phyloP scores from a whole-genome alignment of 2,888 invertebrate species.

The Catocala fraxini region DNA sequence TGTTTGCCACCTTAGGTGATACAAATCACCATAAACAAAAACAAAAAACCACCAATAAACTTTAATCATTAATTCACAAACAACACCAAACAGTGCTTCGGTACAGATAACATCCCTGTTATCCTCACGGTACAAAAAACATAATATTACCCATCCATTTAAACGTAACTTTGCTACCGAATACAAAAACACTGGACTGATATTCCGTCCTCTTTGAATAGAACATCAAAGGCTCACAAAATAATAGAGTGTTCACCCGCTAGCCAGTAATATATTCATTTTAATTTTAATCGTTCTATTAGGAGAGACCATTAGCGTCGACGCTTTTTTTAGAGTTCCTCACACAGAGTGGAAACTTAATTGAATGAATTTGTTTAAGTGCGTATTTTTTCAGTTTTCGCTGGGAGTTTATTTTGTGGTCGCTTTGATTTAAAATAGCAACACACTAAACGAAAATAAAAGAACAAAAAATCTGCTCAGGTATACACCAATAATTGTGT shows the following conservation, averaged over 20 bases:
- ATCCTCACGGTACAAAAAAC: neutral
- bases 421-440: too few species aligned
- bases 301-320: conserved; percentile 33
- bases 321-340: conserved; percentile 33
- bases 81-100: neutral
- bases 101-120: neutral
- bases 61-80: neutral
- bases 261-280: conserved; percentile 44
- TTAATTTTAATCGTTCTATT: conserved; percentile 49
- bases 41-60: too few species aligned
- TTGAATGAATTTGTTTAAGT: neutral
- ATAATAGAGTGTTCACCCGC: conserved; percentile 33
- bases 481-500: too few species aligned
- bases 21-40: too few species aligned
- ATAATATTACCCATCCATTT: conserved; percentile 1
- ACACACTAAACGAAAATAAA: too few species aligned
- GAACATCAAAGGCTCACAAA: conserved; percentile 31
- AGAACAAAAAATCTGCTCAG: too few species aligned
- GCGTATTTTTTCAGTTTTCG: too few species aligned
- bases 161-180: neutral
- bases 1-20: too few species aligned
- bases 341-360: conserved; percentile 6
- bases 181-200: conserved; percentile 5
- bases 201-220: conserved; percentile 19
- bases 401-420: too few species aligned